Evolutionary conservation across 2,113 vertebrate genomes (phyloP).

Genomic region (Platichthys stellatus): DNA sequence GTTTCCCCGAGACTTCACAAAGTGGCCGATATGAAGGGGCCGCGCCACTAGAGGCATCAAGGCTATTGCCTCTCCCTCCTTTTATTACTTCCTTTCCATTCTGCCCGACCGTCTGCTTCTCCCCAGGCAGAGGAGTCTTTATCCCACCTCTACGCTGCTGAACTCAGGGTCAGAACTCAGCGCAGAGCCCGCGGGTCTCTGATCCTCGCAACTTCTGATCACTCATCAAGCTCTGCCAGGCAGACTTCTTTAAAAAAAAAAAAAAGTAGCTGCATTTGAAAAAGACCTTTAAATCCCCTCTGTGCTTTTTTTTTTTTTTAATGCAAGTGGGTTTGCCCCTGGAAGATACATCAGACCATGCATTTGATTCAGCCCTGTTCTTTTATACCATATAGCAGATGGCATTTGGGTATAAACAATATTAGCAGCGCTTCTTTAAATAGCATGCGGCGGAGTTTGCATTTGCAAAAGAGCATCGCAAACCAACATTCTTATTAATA

Average conservation of each 20-base stretch:
- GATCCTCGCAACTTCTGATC: conserved; percentile 68
- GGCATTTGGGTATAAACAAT: neutral
- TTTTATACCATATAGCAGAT: conserved; percentile 2
- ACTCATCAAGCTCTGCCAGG: conserved; percentile 63
- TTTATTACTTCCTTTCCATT: conserved; percentile 43
- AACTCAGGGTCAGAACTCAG: conserved; percentile 63
- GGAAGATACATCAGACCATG: conserved; percentile 38
- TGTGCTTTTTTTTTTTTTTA: neutral
- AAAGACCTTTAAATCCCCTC: conserved; percentile 44
- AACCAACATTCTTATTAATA: neutral
- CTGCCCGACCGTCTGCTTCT: conserved; percentile 37
- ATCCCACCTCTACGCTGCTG: conserved; percentile 53
- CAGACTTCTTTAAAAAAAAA: conserved; percentile 2
- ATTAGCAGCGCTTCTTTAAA: neutral
- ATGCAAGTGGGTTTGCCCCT: conserved; percentile 14
- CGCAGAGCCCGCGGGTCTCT: conserved; percentile 47
- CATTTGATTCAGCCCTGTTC: conserved; percentile 38
- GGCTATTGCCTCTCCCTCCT: conserved; percentile 40
- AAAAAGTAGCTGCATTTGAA: conserved; percentile 34
- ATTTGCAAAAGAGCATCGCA: too few relatives aligned
- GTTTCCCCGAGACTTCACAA: conserved; percentile 41
- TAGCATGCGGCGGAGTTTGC: neutral
- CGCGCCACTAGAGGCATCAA: conserved; percentile 55
- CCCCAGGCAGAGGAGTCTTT: conserved; percentile 59
- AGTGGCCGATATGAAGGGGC: conserved; percentile 59